Base-by-base conservation (phyloP, 2,888 invertebrate species). In the Mesodorylaimus sp. region DNA sequence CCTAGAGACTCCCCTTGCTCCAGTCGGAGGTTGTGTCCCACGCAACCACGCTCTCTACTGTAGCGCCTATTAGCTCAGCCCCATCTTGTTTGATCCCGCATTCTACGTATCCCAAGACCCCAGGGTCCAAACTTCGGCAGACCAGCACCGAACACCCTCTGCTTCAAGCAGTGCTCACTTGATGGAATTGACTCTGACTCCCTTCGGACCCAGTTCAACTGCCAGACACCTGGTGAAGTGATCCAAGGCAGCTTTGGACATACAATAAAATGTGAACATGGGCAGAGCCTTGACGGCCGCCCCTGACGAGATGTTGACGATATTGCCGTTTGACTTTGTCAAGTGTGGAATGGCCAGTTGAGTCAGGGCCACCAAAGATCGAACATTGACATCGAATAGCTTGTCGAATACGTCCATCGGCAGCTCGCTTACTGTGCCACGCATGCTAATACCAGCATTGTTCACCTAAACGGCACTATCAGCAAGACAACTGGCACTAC, bases 181-280 rank as follows among this genome's bases (percentile, higher is more conserved):
- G 0, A 89, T 85, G 57, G 79, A 77, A 68, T 89, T 89, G 0
- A 84, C 85, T 53, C 88, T 71, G 0, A 88, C 83, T 51, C 63
- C 59, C 51, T 68, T 62, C 10, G 62, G 55, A 19, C 68, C 70
- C 47, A 70, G 52, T 53, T 70, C 91, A 51, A 93, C 69, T 5
- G 93, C 89, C 1, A 80, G 76, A 67, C 87, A 88, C 57, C 81
- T 75, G 0, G 91, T 93, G 54, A 93, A 78, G 66, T 91, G 91
- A 68, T 93, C 91, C 0, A 91, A 74, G 28, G 87, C 81, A 43
- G 85, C 76, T 70, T 93, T 93, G 1, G 88, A 87, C 65, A 91
- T 78, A 55, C 61, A 62, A 66, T 93, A 93, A 0, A 88, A 81
- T 42, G n/a, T n/a, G n/a, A n/a, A n/a, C n/a, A n/a, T n/a, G n/a